Evolutionary conservation across 2,113 vertebrate species (phyloP).

Genomic region (Orthonyx spaldingii): DNA sequence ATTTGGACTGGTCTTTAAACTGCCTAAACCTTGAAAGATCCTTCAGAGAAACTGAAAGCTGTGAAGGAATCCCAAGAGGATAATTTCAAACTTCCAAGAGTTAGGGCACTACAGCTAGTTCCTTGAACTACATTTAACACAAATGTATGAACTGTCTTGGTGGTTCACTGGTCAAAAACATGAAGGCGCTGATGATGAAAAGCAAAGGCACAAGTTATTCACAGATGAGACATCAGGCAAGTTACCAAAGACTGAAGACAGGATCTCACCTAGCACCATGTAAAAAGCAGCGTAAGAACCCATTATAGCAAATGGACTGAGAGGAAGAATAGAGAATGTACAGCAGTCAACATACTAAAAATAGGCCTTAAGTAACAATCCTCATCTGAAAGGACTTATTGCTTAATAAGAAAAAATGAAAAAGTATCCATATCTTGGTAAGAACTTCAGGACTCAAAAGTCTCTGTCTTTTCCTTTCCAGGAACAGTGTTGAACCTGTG

Average conservation of each 20-base stretch:
- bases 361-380: not conserved
- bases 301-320: not conserved
- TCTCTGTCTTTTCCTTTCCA: not conserved
- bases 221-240: not conserved
- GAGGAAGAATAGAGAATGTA: not conserved
- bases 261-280: not conserved
- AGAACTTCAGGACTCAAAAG: not conserved
- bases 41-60: not conserved
- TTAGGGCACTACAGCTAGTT: not conserved
- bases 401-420: not conserved
- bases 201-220: not conserved
- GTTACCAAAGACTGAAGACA: not conserved
- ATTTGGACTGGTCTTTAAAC: not conserved
- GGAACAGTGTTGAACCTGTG: not conserved
- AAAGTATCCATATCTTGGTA: not conserved
- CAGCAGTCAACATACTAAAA: not conserved
- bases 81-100: not conserved
- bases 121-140: not conserved
- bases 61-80: not conserved
- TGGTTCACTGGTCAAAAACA: not conserved
- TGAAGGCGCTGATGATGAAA: not conserved
- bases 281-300: not conserved
- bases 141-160: not conserved
- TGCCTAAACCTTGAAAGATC: not conserved
- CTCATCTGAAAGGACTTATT: not conserved